A percentile compares a stretch with the other conserved stretches of the same genome.
phyloP scores from a whole-genome alignment of 2,888 invertebrate genomes.

The Acrobasis suavella region DNA sequence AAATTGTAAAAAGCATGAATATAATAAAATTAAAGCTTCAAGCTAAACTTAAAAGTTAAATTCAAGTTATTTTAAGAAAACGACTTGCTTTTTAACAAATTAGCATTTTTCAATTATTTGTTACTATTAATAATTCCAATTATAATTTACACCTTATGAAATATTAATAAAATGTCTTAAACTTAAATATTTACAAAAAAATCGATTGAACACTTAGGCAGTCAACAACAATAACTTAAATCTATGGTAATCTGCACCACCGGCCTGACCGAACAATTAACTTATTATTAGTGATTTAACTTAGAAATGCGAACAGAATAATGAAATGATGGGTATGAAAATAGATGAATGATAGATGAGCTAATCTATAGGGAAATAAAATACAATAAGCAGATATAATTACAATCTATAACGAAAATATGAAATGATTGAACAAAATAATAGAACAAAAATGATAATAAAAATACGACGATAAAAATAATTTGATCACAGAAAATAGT shows the following conservation, averaged over 20 bases:
- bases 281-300: conserved; percentile 27
- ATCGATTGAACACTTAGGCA: conserved; percentile 70
- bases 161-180: conserved; percentile 22
- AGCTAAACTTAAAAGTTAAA: no score
- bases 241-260: conserved; percentile 83
- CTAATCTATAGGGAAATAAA: background rate
- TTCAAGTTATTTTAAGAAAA: no score
- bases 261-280: conserved; percentile 62
- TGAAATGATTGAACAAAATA: no score
- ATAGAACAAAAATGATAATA: no score
- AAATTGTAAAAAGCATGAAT: no score
- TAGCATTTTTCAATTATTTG: no score
- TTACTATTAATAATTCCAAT: background rate
- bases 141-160: conserved; percentile 20
- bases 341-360: background rate
- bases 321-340: background rate
- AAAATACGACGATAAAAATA: no score
- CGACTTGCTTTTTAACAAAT: no score
- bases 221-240: conserved; percentile 56
- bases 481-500: no score
- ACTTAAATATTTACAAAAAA: conserved; percentile 32
- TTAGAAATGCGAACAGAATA: background rate
- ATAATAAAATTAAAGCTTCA: no score
- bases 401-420: no score
- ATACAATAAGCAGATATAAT: background rate